Base-by-base conservation (phyloP, 2,888 invertebrate genomes). In the Aquatica leii region DNA sequence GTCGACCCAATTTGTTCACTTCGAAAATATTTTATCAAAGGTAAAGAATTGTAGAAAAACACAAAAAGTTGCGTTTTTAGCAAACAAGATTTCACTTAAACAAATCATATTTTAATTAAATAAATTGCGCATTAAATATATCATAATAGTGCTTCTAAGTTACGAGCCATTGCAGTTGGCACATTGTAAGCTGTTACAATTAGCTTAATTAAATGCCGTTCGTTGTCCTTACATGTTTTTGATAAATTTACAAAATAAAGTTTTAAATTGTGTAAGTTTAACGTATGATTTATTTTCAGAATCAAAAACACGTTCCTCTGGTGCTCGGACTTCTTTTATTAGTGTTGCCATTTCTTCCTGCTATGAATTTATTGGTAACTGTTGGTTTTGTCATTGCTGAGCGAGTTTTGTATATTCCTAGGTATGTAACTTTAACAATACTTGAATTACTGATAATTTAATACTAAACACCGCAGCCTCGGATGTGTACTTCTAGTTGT, bases 341-440 rank as follows among this genome's bases (percentile, higher is more conserved):
- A 66, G 87, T 92, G 59, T 82, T 94, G 56, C 94, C 95, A 2
- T 95, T 94, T 81, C 84, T 95, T 54, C 95, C 94, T 1, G 94
- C 95, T 0, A 91, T 94, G 62, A 95, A 95, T 80, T 80, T 94
- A 37, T 84, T 92, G 62, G 88, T 92, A 70, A 91, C 91, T 0
- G 92, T 92, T 2, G 93, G 93, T 24, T 93, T 93, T 76, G 92
- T 93, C 5, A 88, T 95, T 0, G 95, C 95, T 0, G 95, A 96
- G 80, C 84, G 95, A 70, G 91, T 95, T 31, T 86, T 95, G 11
- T 95, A 95, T 82, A 93, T 95, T 76, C 94, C 95, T 53, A 92
- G 89, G 92, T 92, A 59, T 31, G 43, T 37, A 31, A 9, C n/a
- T 40, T 48, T 17, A 48, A 14, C 24, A n/a, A n/a, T 24, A 24